phyloP scores from a whole-genome alignment of 1,140 invertebrate species.

The Amyelois transitella region DNA sequence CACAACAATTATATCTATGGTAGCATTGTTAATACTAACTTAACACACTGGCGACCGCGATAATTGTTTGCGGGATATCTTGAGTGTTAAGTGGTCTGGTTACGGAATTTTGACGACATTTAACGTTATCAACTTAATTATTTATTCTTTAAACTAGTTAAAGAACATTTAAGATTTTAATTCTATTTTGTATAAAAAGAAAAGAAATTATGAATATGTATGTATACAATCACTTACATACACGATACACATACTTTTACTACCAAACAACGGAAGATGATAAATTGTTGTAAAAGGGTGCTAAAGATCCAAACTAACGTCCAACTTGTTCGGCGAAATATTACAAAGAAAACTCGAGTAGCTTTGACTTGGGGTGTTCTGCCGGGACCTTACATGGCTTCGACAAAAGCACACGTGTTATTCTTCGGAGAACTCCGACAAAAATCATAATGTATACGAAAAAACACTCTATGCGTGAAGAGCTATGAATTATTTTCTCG shows the following conservation, averaged over 20 bases:
- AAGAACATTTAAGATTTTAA: no score
- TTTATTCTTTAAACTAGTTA: no score
- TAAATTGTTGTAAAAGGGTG: background rate
- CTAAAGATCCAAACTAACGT: background rate
- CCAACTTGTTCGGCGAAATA: background rate
- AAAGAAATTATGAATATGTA: no score
- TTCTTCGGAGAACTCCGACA: background rate
- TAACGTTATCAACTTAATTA: no score
- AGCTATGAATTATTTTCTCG: background rate
- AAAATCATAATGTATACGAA: background rate
- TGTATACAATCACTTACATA: no score
- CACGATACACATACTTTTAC: background rate
- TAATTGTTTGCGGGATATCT: no score
- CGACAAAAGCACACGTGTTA: slow-evolving; percentile 42
- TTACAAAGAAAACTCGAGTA: background rate
- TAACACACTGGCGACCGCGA: no score
- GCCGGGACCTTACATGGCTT: slow-evolving; percentile 14
- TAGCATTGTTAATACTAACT: no score
- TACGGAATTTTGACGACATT: no score
- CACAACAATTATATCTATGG: no score
- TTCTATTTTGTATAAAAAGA: no score
- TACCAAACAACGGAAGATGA: background rate
- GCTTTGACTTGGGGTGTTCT: background rate
- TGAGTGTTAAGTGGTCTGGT: no score
- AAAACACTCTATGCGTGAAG: background rate